Evolutionary conservation across 64 coral and sea anemone genomes (phyloP), one percentile per base, ranked within the genome.

Genomic region (Pocillopora verrucosa): DNA sequence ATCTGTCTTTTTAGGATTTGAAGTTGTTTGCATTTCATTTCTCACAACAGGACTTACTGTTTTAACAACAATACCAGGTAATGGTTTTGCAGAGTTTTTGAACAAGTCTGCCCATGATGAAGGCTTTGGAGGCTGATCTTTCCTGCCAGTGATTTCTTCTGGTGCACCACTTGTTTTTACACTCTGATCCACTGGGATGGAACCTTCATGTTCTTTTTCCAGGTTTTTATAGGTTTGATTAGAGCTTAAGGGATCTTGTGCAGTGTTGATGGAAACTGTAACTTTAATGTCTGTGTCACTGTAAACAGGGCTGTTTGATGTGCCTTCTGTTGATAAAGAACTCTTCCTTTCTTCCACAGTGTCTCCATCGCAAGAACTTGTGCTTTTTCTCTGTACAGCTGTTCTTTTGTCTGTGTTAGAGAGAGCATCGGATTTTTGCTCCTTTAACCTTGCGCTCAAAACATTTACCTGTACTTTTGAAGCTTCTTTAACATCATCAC

Each of bases 31-130:
- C 58, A 41, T 67, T 72, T 84, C 25, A 73, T 45, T 61, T n/a
- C 74, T 78, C 25, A 70, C 17, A 25, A 84, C 82, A 72, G 82
- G 34, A 26, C 65, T 84, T 14, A 20, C 3, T 72, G 11, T 22
- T 13, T 84, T 84, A 38, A 84, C 15, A 70, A 57, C 64, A 84
- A 84, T 84, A 11, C 82, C 65, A 56, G 65, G 63, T 25, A 62
- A 84, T 56, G 62, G 16, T 19, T 72, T 84, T 4, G 82, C 67
- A 65, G 36, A 70, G 82, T 20, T 37, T 84, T 84, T 84, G 57
- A 92, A 92, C 83, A 92, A 79, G 61, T 92, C 90, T 72, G 83
- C 90, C 90, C 90, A 92, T 22, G 51, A 87, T 1, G 72, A 25
- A 64, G 65, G 30, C 26, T 85, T 76, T 35, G 90, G 60, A 59